Conservation (phyloP, 2,113 vertebrate species). For the Cathartes aura region DNA sequence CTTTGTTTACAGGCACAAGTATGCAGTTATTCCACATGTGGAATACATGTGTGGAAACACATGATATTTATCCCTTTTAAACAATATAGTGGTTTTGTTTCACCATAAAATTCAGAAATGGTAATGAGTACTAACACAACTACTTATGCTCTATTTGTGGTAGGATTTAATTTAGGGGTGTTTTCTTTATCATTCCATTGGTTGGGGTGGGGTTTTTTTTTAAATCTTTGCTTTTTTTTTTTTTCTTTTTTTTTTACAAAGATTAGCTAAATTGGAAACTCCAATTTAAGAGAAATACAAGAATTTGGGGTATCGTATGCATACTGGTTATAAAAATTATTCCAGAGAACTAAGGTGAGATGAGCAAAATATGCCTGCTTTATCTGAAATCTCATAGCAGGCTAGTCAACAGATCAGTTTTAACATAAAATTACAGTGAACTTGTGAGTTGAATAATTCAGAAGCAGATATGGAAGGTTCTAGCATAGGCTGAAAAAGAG, state of each 20-base stretch:
- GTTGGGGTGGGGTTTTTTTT: not conserved
- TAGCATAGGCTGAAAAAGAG: not conserved
- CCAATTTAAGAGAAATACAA: not conserved
- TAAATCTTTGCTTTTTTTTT: not conserved
- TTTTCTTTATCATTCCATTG: conserved; percentile 3
- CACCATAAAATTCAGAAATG: conserved; percentile 63
- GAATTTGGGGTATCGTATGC: not conserved
- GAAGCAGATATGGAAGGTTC: not conserved
- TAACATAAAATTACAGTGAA: not conserved
- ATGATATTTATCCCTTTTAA: not conserved
- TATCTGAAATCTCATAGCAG: not conserved
- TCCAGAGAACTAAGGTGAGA: not conserved
- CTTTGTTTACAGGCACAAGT: conserved; percentile 28
- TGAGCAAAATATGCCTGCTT: not conserved
- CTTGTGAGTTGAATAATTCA: not conserved
- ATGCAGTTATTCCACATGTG: conserved; percentile 7
- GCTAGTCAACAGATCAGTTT: not conserved
- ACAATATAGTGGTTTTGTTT: conserved; percentile 46
- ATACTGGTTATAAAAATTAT: not conserved
- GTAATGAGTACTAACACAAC: conserved; percentile 39
- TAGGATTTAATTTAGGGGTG: conserved; percentile 51
- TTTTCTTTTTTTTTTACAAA: not conserved
- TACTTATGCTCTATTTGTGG: conserved; percentile 21
- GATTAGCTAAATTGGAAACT: not conserved
- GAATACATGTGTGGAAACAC: conserved; percentile 15